phyloP scores from a whole-genome alignment of 2,797 vertebrate species.

The Cyprinodon diabolis region DNA sequence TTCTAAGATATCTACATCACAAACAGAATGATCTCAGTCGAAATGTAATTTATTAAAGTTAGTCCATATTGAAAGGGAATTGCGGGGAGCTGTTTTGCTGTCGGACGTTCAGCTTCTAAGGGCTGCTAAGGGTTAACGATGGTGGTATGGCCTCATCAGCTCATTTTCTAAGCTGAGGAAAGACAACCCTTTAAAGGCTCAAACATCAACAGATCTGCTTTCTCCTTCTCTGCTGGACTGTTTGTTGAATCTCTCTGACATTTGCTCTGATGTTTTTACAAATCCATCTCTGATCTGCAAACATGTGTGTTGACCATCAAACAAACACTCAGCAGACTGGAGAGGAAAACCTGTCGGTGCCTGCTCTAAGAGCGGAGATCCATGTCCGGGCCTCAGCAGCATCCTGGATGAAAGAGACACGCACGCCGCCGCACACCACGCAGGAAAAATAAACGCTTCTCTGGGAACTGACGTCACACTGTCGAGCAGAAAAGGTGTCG shows the following conservation, averaged over 20 bases:
- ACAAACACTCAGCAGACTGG: slow-evolving; percentile 41
- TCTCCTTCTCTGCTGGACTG: background rate
- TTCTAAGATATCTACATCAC: too few relatives aligned
- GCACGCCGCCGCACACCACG: slow-evolving; percentile 74
- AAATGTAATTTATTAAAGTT: too few relatives aligned
- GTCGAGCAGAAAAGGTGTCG: slow-evolving; percentile 75
- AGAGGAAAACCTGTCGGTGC: background rate
- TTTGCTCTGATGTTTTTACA: slow-evolving; percentile 18
- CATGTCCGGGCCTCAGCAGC: slow-evolving; percentile 12
- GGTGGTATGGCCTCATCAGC: background rate
- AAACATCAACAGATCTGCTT: background rate
- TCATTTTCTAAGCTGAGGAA: background rate
- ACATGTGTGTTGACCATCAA: slow-evolving; percentile 52
- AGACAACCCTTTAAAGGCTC: background rate
- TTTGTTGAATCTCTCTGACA: slow-evolving; percentile 7
- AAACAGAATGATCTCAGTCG: too few relatives aligned
- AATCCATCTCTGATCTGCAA: slow-evolving; percentile 35
- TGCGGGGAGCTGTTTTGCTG: background rate
- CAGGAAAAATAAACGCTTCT: slow-evolving; percentile 79
- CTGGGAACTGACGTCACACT: slow-evolving; percentile 78
- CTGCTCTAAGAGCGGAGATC: background rate
- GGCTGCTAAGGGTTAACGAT: background rate
- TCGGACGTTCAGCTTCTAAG: background rate
- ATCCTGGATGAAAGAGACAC: slow-evolving; percentile 42
- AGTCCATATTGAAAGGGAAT: too few relatives aligned